Percentiles rank a stretch among this genome's conserved stretches.
Conservation (phyloP, 1,140 invertebrate species). For the Neodiprion pinetum region DNA sequence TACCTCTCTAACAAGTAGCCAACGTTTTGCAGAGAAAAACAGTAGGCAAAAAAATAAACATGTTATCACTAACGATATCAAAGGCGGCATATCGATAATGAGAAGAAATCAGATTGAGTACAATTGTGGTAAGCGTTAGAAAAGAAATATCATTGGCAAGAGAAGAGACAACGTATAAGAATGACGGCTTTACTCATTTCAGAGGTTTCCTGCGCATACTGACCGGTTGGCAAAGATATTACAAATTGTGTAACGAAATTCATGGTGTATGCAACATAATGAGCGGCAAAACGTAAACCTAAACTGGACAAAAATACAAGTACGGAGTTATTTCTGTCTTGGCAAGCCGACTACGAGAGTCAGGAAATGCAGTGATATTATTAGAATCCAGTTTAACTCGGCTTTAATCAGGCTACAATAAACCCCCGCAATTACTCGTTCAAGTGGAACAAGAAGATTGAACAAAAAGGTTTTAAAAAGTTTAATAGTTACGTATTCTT, state of each 20-base stretch:
- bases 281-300: neutral
- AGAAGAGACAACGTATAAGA: neutral
- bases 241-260: neutral
- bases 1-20: neutral
- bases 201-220: neutral
- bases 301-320: slow-evolving; percentile 30
- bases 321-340: slow-evolving; percentile 48
- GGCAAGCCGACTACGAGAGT: slow-evolving; percentile 38
- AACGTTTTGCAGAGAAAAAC: neutral
- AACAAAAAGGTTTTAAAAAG: too few relatives aligned
- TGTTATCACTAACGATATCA: neutral
- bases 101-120: too few relatives aligned
- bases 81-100: neutral
- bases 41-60: neutral
- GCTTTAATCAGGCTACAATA: neutral
- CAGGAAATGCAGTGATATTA: slow-evolving; percentile 42
- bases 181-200: neutral
- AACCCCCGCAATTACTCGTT: too few relatives aligned
- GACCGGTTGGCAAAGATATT: neutral
- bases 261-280: neutral
- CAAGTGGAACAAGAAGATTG: too few relatives aligned
- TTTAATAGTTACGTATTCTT: too few relatives aligned
- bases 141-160: neutral
- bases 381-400: slow-evolving; percentile 36
- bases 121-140: too few relatives aligned